Conservation (phyloP, 2,797 vertebrate genomes). For the Sebastes wilsoni region DNA sequence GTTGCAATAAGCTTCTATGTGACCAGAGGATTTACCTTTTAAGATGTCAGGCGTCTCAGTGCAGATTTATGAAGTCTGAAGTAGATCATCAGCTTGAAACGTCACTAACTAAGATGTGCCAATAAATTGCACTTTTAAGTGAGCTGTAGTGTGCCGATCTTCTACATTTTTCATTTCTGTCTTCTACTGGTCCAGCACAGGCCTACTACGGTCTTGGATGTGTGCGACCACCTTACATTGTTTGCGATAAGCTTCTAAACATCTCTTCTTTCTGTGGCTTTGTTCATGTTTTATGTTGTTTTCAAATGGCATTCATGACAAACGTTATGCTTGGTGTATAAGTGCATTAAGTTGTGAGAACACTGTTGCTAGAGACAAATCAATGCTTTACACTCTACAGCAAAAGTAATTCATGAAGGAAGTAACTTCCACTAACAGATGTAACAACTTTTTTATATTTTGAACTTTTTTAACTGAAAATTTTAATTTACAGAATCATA, state of each 20-base stretch:
- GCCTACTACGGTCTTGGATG: too few relatives aligned
- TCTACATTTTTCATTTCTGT: too few relatives aligned
- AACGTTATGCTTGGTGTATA: not conserved
- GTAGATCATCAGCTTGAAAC: too few relatives aligned
- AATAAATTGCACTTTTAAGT: too few relatives aligned
- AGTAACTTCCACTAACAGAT: not conserved
- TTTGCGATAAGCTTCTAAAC: not conserved
- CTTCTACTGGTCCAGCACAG: too few relatives aligned
- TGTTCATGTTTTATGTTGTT: not conserved
- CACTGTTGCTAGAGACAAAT: not conserved
- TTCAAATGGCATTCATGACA: not conserved
- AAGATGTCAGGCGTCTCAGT: too few relatives aligned
- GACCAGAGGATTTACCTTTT: too few relatives aligned
- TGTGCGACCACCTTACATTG: too few relatives aligned
- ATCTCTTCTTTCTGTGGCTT: not conserved
- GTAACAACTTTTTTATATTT: not conserved
- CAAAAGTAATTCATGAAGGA: not conserved
- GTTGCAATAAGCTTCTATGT: too few relatives aligned
- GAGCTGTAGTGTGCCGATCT: not conserved
- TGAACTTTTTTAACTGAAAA: not conserved
- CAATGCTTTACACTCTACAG: not conserved
- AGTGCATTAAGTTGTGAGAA: not conserved
- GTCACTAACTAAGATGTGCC: too few relatives aligned
- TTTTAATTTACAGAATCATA: not conserved
- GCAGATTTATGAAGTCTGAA: too few relatives aligned